Conservation (phyloP, 1,140 invertebrate genomes). For the Zaprionus camerounensis region DNA sequence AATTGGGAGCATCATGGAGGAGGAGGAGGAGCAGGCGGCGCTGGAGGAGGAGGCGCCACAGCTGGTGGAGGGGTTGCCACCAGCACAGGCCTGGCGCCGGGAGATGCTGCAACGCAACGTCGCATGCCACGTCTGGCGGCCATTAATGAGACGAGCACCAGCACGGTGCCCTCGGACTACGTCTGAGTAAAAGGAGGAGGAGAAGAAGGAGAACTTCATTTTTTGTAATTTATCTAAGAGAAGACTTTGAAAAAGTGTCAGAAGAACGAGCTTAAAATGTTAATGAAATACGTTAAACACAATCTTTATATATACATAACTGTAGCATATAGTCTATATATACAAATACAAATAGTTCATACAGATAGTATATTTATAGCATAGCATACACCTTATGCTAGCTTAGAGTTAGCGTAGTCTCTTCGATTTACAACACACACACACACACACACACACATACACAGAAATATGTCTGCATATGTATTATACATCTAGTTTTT, state of each 20-base stretch:
- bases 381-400: conserved; percentile 35
- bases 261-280: conserved; percentile 72
- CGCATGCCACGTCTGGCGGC: conserved; percentile 86
- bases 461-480: conserved; percentile 36
- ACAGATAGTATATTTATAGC: conserved; percentile 38
- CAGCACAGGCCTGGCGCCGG: conserved; percentile 42
- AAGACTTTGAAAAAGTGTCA: conserved; percentile 28
- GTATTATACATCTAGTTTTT: conserved; percentile 78
- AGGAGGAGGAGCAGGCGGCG: conserved; percentile 24
- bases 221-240: conserved; percentile 5
- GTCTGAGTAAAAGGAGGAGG: conserved; percentile 83
- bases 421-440: conserved; percentile 45
- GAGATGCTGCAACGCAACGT: conserved; percentile 62
- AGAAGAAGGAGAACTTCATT: not conserved
- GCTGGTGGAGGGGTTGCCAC: conserved; percentile 40
- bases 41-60: conserved; percentile 26
- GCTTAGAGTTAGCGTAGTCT: conserved; percentile 49
- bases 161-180: conserved; percentile 87
- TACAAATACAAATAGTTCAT: conserved; percentile 59
- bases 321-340: conserved; percentile 29
- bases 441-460: conserved; percentile 31
- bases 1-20: conserved; percentile 79
- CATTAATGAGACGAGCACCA: conserved; percentile 87
- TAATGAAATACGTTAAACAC: conserved; percentile 59
- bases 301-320: conserved; percentile 48